Evolutionary conservation across 2,113 vertebrate species (phyloP), one percentile per base, ranked within the genome.

Genomic region (Capreolus pygargus): DNA sequence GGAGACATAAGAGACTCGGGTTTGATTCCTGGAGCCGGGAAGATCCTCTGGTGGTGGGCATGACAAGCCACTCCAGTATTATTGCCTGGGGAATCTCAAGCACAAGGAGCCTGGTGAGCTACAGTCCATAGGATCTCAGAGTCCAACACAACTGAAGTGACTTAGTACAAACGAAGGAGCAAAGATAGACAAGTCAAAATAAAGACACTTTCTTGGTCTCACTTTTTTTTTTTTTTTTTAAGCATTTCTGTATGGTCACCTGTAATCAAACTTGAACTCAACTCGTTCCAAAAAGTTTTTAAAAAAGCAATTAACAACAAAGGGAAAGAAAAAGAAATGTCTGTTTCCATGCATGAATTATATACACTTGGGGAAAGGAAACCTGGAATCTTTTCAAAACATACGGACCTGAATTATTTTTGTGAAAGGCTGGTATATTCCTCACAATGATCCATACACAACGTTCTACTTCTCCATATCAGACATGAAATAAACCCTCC

Each of bases 211-310:
- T 2, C 43, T 64, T 14, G 28, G 45, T 84, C 55, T 82, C 95
- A 14, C 3, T 6, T 36, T n/a, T 78, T 50, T 91, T n/a, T n/a
- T n/a, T 96, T 85, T 74, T 70, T 54, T 90, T 96, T 82, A 64
- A 67, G 67, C 50, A 94, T 94, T 86, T 74, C 74, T 97, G 84
- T 86, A 45, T 64, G 81, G 88, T 96, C 91, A 58, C 67, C 33
- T 97, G 47, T 83, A 95, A 97, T 96, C 82, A 94, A 95, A 97
- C 14, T 23, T 91, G 9, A 97, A 89, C 94, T 93, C 50, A 97
- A 47, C 17, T 78, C 30, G 97, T 97, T 98, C 85, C 86, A 86
- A 94, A 85, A 94, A 92, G 91, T n/a, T 39, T 57, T 14, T 12
- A 96, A 81, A 97, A 97, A 97, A 81, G 8, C 27, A 78, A 89